These are phyloP conservation scores for Dioctria linearis DNA, from an alignment of 2,888 invertebrate species.

Conservation along the genomic window DNA sequence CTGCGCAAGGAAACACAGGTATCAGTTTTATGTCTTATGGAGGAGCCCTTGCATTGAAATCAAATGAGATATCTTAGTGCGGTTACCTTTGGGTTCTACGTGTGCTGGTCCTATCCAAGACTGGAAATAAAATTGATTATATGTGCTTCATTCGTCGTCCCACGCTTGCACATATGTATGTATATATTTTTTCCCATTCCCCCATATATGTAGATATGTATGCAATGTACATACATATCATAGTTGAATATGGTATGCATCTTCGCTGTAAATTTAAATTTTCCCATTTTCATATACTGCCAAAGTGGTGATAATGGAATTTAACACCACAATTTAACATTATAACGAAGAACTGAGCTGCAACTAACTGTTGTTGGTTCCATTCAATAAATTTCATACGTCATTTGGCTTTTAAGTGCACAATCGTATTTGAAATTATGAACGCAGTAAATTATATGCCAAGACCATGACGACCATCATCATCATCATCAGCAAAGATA, in stretches of 20 bases:
- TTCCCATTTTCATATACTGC: neutral
- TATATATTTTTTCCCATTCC: neutral
- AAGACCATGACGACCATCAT: too few species aligned
- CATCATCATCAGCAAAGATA: too few species aligned
- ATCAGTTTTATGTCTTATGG: slow-evolving; percentile 23
- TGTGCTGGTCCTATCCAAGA: slow-evolving; percentile 8
- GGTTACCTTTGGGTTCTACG: slow-evolving; percentile 23
- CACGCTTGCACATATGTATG: neutral
- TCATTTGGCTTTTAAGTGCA: too few species aligned
- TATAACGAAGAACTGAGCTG: too few species aligned
- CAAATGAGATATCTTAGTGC: slow-evolving; percentile 1
- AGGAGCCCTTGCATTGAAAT: slow-evolving; percentile 18
- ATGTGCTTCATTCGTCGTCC: neutral
- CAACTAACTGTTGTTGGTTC: too few species aligned
- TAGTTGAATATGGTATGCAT: neutral
- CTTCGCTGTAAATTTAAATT: too few species aligned
- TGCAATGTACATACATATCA: neutral
- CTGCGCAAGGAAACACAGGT: slow-evolving; percentile 24
- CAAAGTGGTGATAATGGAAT: neutral
- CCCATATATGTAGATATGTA: too few species aligned
- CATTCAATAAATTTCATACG: too few species aligned
- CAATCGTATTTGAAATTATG: too few species aligned
- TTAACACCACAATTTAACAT: neutral
- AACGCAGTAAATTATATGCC: too few species aligned
- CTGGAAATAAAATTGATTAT: slow-evolving; percentile 28